A percentile compares a stretch with the other conserved stretches of the same genome.
These are phyloP conservation scores for Tyto alba DNA, from an alignment of 2,113 vertebrate species.

Conservation along the genomic window DNA sequence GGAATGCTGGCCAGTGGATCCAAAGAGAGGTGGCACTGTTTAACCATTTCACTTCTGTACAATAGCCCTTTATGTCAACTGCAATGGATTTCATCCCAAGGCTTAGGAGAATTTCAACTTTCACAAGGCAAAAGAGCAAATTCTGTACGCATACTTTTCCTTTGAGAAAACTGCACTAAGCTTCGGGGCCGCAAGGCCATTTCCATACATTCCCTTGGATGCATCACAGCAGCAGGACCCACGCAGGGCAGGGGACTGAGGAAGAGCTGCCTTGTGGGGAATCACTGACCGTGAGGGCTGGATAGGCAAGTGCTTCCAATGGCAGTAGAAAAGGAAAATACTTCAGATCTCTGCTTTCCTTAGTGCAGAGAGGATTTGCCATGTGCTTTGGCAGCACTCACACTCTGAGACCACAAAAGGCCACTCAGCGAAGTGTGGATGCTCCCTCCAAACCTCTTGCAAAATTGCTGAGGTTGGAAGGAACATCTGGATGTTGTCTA, in stretches of 20 bases:
- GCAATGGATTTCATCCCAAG: not conserved
- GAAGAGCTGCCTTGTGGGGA: not conserved
- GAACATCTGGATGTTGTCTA: not conserved
- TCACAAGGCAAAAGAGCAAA: not conserved
- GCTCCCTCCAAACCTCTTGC: slow-evolving; percentile 18
- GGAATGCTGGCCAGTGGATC: not conserved
- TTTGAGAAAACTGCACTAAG: not conserved
- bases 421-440: not conserved
- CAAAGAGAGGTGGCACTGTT: not conserved
- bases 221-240: not conserved
- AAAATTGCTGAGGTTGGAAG: not conserved
- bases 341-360: not conserved
- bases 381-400: not conserved
- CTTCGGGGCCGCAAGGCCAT: not conserved
- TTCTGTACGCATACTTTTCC: not conserved
- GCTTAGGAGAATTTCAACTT: not conserved
- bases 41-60: not conserved
- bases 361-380: not conserved
- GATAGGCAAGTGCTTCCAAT: not conserved
- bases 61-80: not conserved
- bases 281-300: not conserved
- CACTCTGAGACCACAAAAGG: not conserved
- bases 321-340: not conserved
- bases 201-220: not conserved
- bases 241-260: not conserved